These are phyloP conservation scores for Ctenopoma multispine DNA, from an alignment of 2,797 vertebrate genomes.

Conservation along the genomic window DNA sequence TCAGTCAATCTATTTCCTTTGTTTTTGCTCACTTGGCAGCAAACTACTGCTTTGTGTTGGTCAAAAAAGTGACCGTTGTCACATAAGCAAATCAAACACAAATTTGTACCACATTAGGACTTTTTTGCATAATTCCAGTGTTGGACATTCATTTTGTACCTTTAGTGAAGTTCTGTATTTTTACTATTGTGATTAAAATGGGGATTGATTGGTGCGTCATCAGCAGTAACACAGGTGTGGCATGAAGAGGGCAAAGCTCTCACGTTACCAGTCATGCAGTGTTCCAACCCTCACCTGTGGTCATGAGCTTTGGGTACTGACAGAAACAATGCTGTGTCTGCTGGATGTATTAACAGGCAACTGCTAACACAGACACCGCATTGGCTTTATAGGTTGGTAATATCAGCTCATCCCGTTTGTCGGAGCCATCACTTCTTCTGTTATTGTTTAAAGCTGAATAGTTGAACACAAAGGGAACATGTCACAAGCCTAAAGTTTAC, in stretches of 20 bases:
- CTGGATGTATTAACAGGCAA: not conserved
- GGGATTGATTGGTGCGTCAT: not conserved
- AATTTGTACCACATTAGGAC: not conserved
- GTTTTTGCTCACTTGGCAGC: conserved; percentile 37
- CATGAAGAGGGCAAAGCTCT: not conserved
- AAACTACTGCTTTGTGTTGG: conserved; percentile 7
- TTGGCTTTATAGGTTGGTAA: not conserved
- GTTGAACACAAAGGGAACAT: conserved; percentile 18
- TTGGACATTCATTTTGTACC: not conserved
- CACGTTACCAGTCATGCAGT: not conserved
- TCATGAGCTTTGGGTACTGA: not conserved
- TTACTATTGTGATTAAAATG: not conserved
- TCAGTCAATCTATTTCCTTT: conserved; percentile 20
- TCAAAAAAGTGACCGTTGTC: conserved; percentile 19
- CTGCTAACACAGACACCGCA: not conserved
- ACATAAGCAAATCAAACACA: not conserved
- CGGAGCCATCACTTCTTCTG: not conserved
- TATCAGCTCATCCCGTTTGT: too few species aligned
- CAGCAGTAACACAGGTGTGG: not conserved
- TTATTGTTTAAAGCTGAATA: not conserved
- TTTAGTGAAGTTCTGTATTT: not conserved
- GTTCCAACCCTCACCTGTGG: not conserved
- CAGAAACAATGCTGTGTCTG: not conserved
- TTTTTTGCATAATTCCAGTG: not conserved
- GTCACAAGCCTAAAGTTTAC: not conserved